Base-by-base conservation (phyloP, 2,797 vertebrate species). In the Lycodopsis pacificus region DNA sequence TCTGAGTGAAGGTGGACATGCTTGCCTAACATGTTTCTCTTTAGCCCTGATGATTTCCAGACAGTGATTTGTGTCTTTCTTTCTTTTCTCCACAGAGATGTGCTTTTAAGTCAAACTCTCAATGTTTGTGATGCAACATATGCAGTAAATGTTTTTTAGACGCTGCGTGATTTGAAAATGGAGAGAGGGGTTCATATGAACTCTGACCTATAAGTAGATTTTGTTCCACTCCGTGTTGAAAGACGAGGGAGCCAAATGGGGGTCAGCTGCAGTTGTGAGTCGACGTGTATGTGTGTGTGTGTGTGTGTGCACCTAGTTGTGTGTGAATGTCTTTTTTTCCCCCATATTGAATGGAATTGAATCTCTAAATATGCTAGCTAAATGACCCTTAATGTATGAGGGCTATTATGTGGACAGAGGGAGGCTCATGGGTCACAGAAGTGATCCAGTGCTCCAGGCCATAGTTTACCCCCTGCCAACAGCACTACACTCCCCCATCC, bases 341-440 rank as follows among this genome's bases (percentile, higher is more conserved):
- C 22, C 17, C 61, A 71, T 87, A 92, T 89, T 84, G 90, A 89
- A 27, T 27, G 88, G 89, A 93, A 93, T 88, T 91, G 79, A 87
- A 85, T 91, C 81, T 92, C 93, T 90, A 93, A 93, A 93, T 93
- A 88, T 83, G 57, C 83, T 76, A 11, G 87, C 88, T 91, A 91
- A 94, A 91, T 91, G 92, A 90, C 89, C 95, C 96, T 94, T 95
- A 96, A 97, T 97, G 95, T 96, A 96, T 86, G 93, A 79, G 88
- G 90, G 95, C 94, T 93, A 95, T 96, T 95, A 96, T 95, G 85
- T 85, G 88, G 89, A 92, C 91, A 91, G 80, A 88, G 87, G 93
- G 95, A 94, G 94, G n/a, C 95, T 95, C 94, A 95, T 93, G 96
- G 96, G 97, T 98, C 97, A 96, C 91, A 93, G 91, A 94, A 95